Percentiles rank a stretch among this genome's conserved stretches.
These are phyloP conservation scores for Dinocampus coccinellae DNA, from an alignment of 2,888 invertebrate species.

Conservation along the genomic window DNA sequence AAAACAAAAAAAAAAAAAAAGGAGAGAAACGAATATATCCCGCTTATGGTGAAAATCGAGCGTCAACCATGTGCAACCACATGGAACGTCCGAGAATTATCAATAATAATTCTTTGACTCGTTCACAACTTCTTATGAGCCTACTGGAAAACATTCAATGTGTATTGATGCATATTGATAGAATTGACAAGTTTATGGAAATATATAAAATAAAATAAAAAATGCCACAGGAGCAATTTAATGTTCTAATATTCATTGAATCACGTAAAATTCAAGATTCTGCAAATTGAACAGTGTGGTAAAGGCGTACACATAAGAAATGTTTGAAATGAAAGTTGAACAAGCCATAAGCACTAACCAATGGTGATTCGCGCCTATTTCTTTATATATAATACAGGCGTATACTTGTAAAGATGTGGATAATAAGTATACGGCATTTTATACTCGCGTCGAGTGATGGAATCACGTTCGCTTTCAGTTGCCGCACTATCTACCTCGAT, in stretches of 20 bases:
- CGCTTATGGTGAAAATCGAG: slow-evolving; percentile 53
- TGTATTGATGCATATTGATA: neutral
- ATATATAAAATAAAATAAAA: neutral
- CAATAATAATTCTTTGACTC: slow-evolving; percentile 45
- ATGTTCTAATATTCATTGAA: neutral
- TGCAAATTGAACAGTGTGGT: slow-evolving; percentile 23
- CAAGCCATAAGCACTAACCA: slow-evolving; percentile 28
- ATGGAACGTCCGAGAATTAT: slow-evolving; percentile 51
- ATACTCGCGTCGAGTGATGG: slow-evolving; percentile 14
- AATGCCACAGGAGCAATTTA: neutral
- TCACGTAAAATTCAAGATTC: neutral
- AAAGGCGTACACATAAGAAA: slow-evolving; percentile 21
- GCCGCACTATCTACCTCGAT: neutral
- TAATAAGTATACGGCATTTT: slow-evolving; percentile 14
- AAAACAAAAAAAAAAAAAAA: too few relatives aligned
- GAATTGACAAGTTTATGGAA: too few relatives aligned
- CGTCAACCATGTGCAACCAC: slow-evolving; percentile 53
- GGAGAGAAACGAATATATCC: slow-evolving; percentile 10
- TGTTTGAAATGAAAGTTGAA: slow-evolving; percentile 38
- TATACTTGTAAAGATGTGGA: neutral
- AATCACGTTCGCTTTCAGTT: slow-evolving; percentile 44
- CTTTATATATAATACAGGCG: slow-evolving; percentile 1
- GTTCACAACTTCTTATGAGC: slow-evolving; percentile 27
- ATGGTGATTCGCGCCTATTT: slow-evolving; percentile 43
- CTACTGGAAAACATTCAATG: neutral